Percentiles rank a stretch among this genome's conserved stretches.
These are phyloP conservation scores for Epistrophe eligans DNA, from an alignment of 2,888 invertebrate species.

Conservation along the genomic window DNA sequence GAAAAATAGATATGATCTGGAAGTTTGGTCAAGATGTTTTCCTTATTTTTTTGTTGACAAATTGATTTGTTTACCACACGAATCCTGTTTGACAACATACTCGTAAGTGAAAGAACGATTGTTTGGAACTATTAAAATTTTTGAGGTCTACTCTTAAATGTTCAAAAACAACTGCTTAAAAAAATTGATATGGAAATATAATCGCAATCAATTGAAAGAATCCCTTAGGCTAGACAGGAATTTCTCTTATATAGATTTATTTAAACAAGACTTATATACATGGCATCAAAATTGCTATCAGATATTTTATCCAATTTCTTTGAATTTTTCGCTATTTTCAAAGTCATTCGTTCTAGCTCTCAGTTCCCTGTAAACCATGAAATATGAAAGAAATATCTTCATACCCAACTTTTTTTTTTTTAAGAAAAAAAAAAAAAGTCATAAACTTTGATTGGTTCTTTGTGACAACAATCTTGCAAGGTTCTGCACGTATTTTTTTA, in stretches of 20 bases:
- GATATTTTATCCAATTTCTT: not conserved
- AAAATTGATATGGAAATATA: too few species aligned
- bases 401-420: not conserved
- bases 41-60: not conserved
- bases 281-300: not conserved
- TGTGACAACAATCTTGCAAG: constrained; percentile 12
- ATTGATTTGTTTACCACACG: not conserved
- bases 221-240: not conserved
- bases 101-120: not conserved
- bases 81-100: not conserved
- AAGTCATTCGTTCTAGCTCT: not conserved
- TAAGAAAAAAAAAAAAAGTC: not conserved
- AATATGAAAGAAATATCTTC: not conserved
- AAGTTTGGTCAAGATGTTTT: constrained; percentile 37
- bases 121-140: not conserved
- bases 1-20: constrained; percentile 25
- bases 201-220: too few species aligned
- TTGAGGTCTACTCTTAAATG: not conserved
- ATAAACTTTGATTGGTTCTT: constrained; percentile 24
- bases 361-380: not conserved
- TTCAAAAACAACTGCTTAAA: too few species aligned
- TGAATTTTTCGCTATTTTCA: not conserved
- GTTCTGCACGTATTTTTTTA: constrained; percentile 28
- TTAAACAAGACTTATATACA: not conserved
- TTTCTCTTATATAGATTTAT: not conserved